Conservation (phyloP, 2,888 invertebrate species). For the Colostygia pectinataria region DNA sequence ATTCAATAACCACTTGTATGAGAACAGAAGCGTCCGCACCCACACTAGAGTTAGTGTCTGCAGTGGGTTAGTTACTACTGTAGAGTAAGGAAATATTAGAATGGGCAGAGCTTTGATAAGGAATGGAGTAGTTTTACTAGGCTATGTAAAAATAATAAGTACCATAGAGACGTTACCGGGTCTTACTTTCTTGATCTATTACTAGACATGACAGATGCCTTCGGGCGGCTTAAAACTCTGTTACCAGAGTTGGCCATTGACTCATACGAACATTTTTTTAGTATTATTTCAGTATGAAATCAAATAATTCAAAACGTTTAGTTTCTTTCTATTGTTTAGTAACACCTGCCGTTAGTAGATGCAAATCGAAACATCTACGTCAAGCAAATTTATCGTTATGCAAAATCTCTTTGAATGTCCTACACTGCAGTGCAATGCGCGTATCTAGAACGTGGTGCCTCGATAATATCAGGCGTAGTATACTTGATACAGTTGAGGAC, state of each 20-base stretch:
- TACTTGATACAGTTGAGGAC: slow-evolving; percentile 19
- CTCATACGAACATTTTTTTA: too few species aligned
- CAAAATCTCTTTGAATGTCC: slow-evolving; percentile 61
- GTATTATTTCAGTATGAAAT: too few species aligned
- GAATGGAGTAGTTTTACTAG: too few species aligned
- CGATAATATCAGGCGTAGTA: slow-evolving; percentile 44
- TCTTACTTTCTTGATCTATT: too few species aligned
- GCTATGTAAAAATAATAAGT: too few species aligned
- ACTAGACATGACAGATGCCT: too few species aligned
- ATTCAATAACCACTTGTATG: slow-evolving; percentile 22
- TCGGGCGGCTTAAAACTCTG: too few species aligned
- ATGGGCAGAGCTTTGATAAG: background rate
- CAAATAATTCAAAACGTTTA: too few species aligned
- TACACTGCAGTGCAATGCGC: slow-evolving; percentile 41
- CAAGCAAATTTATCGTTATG: slow-evolving; percentile 51
- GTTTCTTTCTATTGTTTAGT: slow-evolving; percentile 12
- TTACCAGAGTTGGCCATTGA: too few species aligned
- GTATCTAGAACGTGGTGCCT: slow-evolving; percentile 36
- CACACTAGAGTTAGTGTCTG: slow-evolving; percentile 8
- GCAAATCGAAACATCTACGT: slow-evolving; percentile 42
- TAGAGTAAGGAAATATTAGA: slow-evolving; percentile 6
- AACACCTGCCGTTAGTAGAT: slow-evolving; percentile 24
- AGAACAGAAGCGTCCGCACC: slow-evolving; percentile 21
- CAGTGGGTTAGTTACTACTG: slow-evolving; percentile 14
- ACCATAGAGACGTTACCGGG: too few species aligned